Evolutionary conservation across 2,113 vertebrate genomes (phyloP), one percentile per base, ranked within the genome.

Genomic region (Gila orcuttii): DNA sequence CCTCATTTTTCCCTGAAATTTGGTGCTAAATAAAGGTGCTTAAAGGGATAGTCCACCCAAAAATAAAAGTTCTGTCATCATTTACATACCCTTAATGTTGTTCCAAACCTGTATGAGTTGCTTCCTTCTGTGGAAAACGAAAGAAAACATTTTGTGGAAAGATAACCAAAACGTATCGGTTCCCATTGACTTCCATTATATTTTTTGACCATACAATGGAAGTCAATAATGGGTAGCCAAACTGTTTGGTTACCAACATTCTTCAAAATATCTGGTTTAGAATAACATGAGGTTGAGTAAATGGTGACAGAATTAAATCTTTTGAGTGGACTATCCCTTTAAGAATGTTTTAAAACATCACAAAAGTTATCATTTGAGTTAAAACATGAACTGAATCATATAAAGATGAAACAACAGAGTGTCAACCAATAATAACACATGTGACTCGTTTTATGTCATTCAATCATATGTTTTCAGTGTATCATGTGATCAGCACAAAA

Each of bases 401-500:
- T 42, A 25, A 74, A 74, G 12, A 47, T 47, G 39, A 47, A n/a
- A 47, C 11, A n/a, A 12, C 39, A 74, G 0, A 74, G 0, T 74
- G 71, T 74, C 45, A 74, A 74, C 23, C 39, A 47, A 74, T 47
- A 47, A 6, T 74, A 75, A 47, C 42, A 75, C 73, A 42, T 8
- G 73, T 75, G 42, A n/a, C 12, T 8, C n/a, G n/a, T 50, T 47
- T 75, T 75, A 47, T n/a, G 13, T 28, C 52, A 78, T 12, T 21
- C 21, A 60, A 9, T 57, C 55, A 39, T 79, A 79, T 79, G 33
- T 42, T 79, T 79, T 60, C 23, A n/a, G 55, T 60, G 6, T 15
- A 60, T 79, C 77, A 79, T 60, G 77, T 59, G 77, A 62, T 60
- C 57, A 42, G 12, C 57, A n/a, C 36, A 79, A 42, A 12, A 28